Base-by-base conservation (phyloP, 2,797 vertebrate species). In the Brotula barbata region DNA sequence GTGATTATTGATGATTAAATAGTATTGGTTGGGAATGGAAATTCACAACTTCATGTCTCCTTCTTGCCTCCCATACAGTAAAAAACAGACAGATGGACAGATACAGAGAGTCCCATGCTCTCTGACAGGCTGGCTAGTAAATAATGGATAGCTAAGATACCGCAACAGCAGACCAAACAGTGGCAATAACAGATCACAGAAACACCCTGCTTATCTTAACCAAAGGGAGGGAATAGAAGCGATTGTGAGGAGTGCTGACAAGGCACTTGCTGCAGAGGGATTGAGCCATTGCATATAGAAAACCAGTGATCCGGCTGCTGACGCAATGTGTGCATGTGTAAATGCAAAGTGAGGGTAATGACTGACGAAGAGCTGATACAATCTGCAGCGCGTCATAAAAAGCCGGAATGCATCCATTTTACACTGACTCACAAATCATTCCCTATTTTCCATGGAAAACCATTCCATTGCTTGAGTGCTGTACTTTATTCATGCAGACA, bases 231-330 rank as follows among this genome's bases (percentile, higher is more conserved):
- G 42, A 58, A 22, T 4, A 10, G 56, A 46, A 13, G 2, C 25
- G 41, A 65, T 56, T 43, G 34, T 45, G 48, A 63, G 52, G 64
- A 72, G 19, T 47, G 80, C 85, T 85, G 84, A 86, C 21, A 14
- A 49, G 36, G 73, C 58, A 6, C 22, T 54, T 1, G 17, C 62
- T 76, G 70, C 44, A 46, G 12, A 0, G 33, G 47, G 37, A 43
- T 49, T 45, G 57, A 3, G 17, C 59, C 75, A 41, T 11, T 68
- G 71, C 61, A 45, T 40, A 43, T 40, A n/a, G 41, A 58, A 43
- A 34, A 40, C 41, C 23, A 40, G 40, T 7, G 31, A 65, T 51
- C 3, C 5, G 58, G 52, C 71, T 71, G 78, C 82, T 86, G 77
- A 83, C 44, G 51, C 72, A 62, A 55, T 14, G 46, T 45, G 53